Conservation (phyloP, 2,797 vertebrate genomes). For the Liasis olivaceus region DNA sequence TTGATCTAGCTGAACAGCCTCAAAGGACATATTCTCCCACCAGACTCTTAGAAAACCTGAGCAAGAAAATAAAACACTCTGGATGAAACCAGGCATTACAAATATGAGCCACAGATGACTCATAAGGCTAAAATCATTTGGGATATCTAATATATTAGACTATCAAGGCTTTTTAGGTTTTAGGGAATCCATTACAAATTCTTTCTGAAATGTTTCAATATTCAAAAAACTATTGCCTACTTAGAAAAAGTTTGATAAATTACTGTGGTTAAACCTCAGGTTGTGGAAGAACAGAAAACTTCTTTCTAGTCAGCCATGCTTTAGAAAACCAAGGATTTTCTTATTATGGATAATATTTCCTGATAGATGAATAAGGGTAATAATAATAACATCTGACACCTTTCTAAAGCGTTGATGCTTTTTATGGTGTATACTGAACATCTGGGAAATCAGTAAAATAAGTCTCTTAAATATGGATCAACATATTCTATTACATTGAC, state of each 20-base stretch:
- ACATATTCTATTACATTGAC: neutral
- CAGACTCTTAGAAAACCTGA: neutral
- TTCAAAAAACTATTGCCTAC: neutral
- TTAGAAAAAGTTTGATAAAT: conserved; percentile 6
- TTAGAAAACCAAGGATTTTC: neutral
- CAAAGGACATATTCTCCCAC: neutral
- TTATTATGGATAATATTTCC: neutral
- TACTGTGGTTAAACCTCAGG: neutral
- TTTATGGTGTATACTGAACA: neutral
- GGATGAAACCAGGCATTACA: neutral
- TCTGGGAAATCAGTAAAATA: neutral
- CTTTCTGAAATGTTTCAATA: neutral
- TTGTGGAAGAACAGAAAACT: neutral
- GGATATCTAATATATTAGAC: conserved; percentile 3
- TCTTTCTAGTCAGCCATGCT: neutral
- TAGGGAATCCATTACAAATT: neutral
- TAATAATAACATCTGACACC: neutral
- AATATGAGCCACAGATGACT: neutral
- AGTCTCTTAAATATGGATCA: neutral
- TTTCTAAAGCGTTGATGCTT: neutral
- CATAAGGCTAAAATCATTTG: neutral
- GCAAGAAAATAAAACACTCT: neutral
- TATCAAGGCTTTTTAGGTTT: neutral
- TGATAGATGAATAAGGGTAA: neutral
- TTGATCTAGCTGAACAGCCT: neutral